Percentiles rank a stretch among this genome's conserved stretches.
Evolutionary conservation across 2,888 invertebrate species (phyloP).

Genomic region (Teleiodes luculella): DNA sequence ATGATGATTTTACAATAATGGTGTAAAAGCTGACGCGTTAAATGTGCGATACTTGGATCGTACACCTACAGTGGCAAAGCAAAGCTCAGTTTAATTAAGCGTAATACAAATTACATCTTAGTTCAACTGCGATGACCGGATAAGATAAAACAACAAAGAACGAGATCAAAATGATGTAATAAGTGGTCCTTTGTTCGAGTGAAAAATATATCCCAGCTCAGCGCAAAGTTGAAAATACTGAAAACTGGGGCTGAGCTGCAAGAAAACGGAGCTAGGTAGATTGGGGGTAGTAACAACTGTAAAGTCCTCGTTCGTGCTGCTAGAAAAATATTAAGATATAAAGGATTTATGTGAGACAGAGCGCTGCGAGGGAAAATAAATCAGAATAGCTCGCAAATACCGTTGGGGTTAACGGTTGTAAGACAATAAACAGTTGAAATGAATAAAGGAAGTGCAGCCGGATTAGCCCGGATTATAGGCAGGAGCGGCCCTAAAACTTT

Average conservation of each 20-base stretch:
- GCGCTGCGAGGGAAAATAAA: background rate
- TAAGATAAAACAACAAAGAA: slow-evolving; percentile 10
- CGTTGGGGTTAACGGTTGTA: slow-evolving; percentile 7
- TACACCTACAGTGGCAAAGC: background rate
- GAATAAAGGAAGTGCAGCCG: slow-evolving; percentile 11
- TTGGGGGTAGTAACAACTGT: background rate
- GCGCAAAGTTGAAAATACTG: slow-evolving; percentile 10
- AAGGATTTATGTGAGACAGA: slow-evolving; percentile 2
- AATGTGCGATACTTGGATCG: no score
- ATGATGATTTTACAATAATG: no score
- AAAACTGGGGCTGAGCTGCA: slow-evolving; percentile 7
- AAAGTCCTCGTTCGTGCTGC: background rate
- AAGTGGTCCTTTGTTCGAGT: slow-evolving; percentile 6
- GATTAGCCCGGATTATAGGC: background rate
- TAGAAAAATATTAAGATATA: background rate
- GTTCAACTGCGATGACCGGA: background rate
- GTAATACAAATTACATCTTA: background rate
- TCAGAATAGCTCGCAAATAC: slow-evolving; percentile 1
- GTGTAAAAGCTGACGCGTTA: no score
- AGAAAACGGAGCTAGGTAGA: slow-evolving; percentile 11
- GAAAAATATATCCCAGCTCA: slow-evolving; percentile 12
- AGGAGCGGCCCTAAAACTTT: background rate
- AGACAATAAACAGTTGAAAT: slow-evolving; percentile 10
- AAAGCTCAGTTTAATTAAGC: background rate
- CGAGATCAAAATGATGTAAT: slow-evolving; percentile 5